Base-by-base conservation (phyloP, 2,113 vertebrate genomes). In the Phylloscopus trochilus region DNA sequence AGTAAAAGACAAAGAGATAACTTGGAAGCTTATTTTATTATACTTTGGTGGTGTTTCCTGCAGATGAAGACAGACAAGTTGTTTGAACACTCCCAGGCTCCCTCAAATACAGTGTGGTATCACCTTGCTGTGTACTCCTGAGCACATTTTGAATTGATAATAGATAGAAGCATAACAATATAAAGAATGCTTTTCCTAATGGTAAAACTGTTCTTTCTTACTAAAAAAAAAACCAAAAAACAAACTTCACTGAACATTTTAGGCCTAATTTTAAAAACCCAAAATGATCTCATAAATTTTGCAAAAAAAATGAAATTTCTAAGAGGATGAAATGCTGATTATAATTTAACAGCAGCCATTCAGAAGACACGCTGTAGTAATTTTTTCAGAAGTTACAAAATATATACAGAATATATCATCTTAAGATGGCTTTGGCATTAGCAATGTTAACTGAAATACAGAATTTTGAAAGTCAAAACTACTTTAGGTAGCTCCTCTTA, bases 361-460 rank as follows among this genome's bases (percentile, higher is more conserved):
- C 91, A 95, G 93, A 98, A 96, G 92, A 95, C 89, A 93, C 67
- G 64, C 93, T 96, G 94, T 92, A 93, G 94, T 92, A 96, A 94
- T 96, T 95, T 97, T 97, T 96, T 81, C 96, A 97, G 86, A 97
- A 97, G 90, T 96, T 96, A 97, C 98, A 98, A 99, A 98, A 99
- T 99, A 99, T 99, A 99, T 98, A 99, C 96, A 99, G 96, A 98
- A 95, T 90, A 62, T 90, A 97, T 96, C 95, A 97, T 93, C 95
- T 96, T 96, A 90, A 97, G 96, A 97, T 97, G 95, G 89, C 97
- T 96, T 95, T 96, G 95, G 87, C 95, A 97, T 97, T 96, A 58
- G 73, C 96, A 95, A 52, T 82, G 78, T 96, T 97, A 97, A 96
- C 87, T 92, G 96, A 93, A 97, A 94, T 78, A 88, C 85, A 96